A percentile compares a stretch with the other conserved stretches of the same genome.
phyloP scores from a whole-genome alignment of 2,888 invertebrate genomes.

The Dascillus cervinus region DNA sequence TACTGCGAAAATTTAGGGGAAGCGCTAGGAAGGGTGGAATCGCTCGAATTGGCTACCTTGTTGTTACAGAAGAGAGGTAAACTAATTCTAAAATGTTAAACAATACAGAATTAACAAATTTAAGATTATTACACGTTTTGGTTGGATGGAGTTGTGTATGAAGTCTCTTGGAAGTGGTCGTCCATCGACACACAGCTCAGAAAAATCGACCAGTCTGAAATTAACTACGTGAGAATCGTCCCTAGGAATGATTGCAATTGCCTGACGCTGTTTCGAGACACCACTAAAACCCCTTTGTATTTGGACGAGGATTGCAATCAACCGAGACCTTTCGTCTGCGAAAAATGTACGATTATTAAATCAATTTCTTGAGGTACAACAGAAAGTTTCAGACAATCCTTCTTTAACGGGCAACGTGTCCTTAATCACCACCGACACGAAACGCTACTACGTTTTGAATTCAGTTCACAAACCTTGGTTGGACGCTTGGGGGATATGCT shows the following conservation, averaged over 20 bases:
- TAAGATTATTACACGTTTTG: slow-evolving; percentile 1
- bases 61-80: not conserved
- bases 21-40: not conserved
- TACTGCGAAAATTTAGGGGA: not conserved
- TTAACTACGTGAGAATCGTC: not conserved
- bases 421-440: not conserved
- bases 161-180: slow-evolving; percentile 1
- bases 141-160: slow-evolving; percentile 1
- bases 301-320: slow-evolving; percentile 1
- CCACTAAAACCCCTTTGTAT: not conserved
- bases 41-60: not conserved
- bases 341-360: slow-evolving; percentile 1
- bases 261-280: slow-evolving; percentile 2
- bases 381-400: not conserved
- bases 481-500: slow-evolving; percentile 3
- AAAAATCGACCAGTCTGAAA: not conserved
- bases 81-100: not conserved
- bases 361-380: not conserved
- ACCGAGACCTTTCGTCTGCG: not conserved
- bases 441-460: not conserved
- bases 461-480: not conserved
- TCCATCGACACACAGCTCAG: not conserved
- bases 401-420: not conserved
- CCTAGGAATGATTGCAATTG: not conserved
- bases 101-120: too few species aligned